Evolutionary conservation across 1,140 invertebrate species (phyloP), one percentile per base, ranked within the genome.

Genomic region (Mylabris phalerata): DNA sequence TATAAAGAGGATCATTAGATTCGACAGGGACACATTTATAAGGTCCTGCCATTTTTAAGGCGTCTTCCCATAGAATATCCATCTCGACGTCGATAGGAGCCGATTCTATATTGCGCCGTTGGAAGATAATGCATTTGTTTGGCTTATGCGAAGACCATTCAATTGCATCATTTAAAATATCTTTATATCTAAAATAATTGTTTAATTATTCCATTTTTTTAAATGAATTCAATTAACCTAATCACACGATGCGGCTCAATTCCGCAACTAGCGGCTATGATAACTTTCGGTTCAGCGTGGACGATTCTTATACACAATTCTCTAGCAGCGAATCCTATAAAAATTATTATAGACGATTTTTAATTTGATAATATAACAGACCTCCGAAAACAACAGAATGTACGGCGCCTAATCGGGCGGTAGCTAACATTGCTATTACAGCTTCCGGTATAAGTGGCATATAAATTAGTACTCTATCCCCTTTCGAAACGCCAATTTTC

Each of bases 381-480:
- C 88, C 91, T 67, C 91, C 91, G 73, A 94, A 93, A 6, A 94
- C 90, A 3, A 93, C 85, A 0, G 90, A 93, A 70, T 95, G 92
- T 9, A 93, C 77, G 4, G 90, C 92, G 1, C 92, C 92, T 9
- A 95, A 75, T 40, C 92, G 77, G 3, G 83, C 88, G 1, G 84
- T 85, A 0, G 92, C 92, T 55, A 95, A 71, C 84, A 95, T 93
- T 0, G 91, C 84, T 27, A 93, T 81, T 27, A 94, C 81, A 0
- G 90, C 86, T 76, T 95, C 90, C 0, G 92, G 91, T 40, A 95
- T 88, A 5, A 94, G 78, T 0, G 92, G 92, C 92, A 95, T 95
- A 71, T 94, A 95, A 59, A 95, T 92, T 1, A 94, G 75, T 0
- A 93, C 90, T 1, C 83, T 75, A 61, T 90, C 88, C 0, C 92